A percentile compares a stretch with the other conserved stretches of the same genome.
phyloP scores from a whole-genome alignment of 2,113 vertebrate species.

The Pteropus alecto region DNA sequence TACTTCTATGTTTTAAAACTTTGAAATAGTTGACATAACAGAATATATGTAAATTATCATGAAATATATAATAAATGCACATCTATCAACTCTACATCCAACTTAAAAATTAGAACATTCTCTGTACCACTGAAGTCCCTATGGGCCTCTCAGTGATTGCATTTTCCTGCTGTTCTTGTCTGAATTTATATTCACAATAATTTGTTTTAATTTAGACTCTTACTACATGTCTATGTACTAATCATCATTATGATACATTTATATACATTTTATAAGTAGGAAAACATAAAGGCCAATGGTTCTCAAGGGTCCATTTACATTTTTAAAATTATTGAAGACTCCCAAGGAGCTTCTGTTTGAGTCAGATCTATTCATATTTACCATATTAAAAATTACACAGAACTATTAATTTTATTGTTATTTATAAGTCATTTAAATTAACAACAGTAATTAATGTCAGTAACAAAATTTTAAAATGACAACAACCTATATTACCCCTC shows the following conservation, averaged over 20 bases:
- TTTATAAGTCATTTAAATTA: neutral
- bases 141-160: neutral
- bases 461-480: neutral
- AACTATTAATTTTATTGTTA: neutral
- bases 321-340: neutral
- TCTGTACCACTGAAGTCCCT: neutral
- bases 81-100: neutral
- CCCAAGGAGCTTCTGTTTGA: neutral
- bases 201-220: neutral
- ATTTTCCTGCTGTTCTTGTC: neutral
- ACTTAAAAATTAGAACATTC: neutral
- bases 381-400: neutral
- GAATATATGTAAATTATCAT: neutral
- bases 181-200: constrained; percentile 24
- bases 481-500: neutral
- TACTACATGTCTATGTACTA: neutral
- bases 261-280: neutral
- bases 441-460: neutral
- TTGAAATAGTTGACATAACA: neutral
- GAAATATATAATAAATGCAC: neutral
- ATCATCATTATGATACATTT: neutral
- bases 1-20: neutral
- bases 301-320: neutral
- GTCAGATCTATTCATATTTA: neutral
- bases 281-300: neutral